phyloP scores from a whole-genome alignment of 2,113 vertebrate species.

The Erpornis zantholeuca region DNA sequence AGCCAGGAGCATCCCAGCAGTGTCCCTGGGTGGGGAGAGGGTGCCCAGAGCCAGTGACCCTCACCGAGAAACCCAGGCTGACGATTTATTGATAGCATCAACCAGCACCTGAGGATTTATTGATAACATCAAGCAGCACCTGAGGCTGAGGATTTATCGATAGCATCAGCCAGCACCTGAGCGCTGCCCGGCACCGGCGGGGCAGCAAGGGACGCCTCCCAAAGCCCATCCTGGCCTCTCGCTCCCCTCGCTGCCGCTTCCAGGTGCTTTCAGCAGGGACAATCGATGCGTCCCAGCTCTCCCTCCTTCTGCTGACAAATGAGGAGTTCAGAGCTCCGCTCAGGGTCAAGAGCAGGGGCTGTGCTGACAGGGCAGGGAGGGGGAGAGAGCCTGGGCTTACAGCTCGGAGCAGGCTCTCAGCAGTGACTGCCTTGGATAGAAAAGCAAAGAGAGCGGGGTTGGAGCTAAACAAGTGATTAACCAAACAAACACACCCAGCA shows the following conservation, averaged over 20 bases:
- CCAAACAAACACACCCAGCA: background rate
- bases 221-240: constrained; percentile 1
- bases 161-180: background rate
- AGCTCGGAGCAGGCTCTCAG: background rate
- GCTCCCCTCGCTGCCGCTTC: constrained; percentile 39
- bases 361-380: background rate
- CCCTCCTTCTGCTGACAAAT: background rate
- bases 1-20: background rate
- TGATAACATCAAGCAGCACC: too few species aligned
- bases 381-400: background rate
- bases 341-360: background rate
- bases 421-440: background rate
- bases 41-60: background rate
- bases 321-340: background rate
- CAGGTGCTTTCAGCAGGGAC: constrained; percentile 70
- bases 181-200: background rate
- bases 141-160: background rate
- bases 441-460: background rate
- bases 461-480: background rate
- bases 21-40: background rate
- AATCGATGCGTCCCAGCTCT: constrained; percentile 57
- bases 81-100: constrained; percentile 81
- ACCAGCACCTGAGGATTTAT: constrained; percentile 26
- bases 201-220: background rate
- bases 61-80: constrained; percentile 32